phyloP scores from a whole-genome alignment of 2,797 vertebrate genomes.

The Eutrigla gurnardus region DNA sequence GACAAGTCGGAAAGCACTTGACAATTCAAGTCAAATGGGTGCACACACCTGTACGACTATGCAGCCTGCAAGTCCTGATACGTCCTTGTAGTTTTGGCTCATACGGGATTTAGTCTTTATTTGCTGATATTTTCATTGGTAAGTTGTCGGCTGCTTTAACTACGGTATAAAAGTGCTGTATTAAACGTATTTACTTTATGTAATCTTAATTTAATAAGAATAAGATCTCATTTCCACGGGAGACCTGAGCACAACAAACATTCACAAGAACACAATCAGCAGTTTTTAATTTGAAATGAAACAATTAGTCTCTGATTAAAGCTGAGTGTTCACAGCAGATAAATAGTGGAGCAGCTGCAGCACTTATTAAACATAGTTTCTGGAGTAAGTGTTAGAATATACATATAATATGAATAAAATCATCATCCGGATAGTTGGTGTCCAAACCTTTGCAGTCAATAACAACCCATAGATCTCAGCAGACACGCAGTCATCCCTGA shows the following conservation, averaged over 20 bases:
- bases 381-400: not conserved
- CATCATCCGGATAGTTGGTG: not conserved
- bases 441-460: not conserved
- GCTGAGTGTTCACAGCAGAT: conserved; percentile 23
- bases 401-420: not conserved
- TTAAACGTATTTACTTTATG: not conserved
- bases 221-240: not conserved
- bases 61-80: conserved; percentile 4
- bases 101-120: conserved; percentile 6
- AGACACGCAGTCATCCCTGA: not conserved
- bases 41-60: conserved; percentile 33
- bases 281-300: not conserved
- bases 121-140: not conserved
- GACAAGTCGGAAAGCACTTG: conserved; percentile 43
- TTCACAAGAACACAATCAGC: not conserved
- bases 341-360: not conserved
- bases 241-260: not conserved
- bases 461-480: not conserved
- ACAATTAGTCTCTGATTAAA: conserved; percentile 16
- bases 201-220: not conserved
- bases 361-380: not conserved
- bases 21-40: conserved; percentile 47
- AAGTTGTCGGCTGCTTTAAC: not conserved
- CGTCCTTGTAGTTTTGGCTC: conserved; percentile 17
- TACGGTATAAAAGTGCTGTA: not conserved